Evolutionary conservation across 2,113 vertebrate genomes (phyloP).

Genomic region (Campylomormyrus tamandua): DNA sequence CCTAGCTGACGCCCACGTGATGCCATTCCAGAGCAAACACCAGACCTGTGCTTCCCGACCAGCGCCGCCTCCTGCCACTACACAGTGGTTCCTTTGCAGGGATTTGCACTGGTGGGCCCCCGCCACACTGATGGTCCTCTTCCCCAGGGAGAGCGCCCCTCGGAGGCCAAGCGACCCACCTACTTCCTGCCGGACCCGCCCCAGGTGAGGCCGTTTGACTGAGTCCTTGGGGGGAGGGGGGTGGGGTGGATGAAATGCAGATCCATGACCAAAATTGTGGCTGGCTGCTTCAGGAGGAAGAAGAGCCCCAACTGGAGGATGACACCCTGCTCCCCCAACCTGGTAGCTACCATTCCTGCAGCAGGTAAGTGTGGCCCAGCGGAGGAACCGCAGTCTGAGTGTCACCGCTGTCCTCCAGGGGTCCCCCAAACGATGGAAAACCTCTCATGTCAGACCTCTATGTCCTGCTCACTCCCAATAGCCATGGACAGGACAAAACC

Average conservation of each 20-base stretch:
- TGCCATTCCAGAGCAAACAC: slow-evolving; percentile 72
- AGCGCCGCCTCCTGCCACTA: slow-evolving; percentile 83
- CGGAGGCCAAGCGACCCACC: slow-evolving; percentile 60
- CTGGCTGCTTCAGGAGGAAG: slow-evolving; percentile 52
- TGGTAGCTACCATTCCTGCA: neutral
- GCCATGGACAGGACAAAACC: slow-evolving; percentile 51
- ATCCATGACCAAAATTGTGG: neutral
- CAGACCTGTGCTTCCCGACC: slow-evolving; percentile 79
- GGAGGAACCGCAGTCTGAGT: neutral
- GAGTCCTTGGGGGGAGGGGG: neutral
- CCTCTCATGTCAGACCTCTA: neutral
- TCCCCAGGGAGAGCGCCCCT: slow-evolving; percentile 46
- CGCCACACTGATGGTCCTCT: slow-evolving; percentile 57
- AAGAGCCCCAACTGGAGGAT: slow-evolving; percentile 35
- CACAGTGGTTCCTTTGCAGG: slow-evolving; percentile 87
- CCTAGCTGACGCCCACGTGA: slow-evolving; percentile 15
- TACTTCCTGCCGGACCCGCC: slow-evolving; percentile 58
- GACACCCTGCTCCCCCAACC: slow-evolving; percentile 42
- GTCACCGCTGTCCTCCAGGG: neutral
- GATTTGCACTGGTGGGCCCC: slow-evolving; percentile 63
- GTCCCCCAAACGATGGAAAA: neutral
- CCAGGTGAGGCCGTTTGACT: slow-evolving; percentile 56
- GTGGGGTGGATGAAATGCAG: neutral
- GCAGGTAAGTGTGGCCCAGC: neutral
- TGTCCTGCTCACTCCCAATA: slow-evolving; percentile 28